Base-by-base conservation (phyloP, 2,888 invertebrate species). In the Nemurella pictetii region DNA sequence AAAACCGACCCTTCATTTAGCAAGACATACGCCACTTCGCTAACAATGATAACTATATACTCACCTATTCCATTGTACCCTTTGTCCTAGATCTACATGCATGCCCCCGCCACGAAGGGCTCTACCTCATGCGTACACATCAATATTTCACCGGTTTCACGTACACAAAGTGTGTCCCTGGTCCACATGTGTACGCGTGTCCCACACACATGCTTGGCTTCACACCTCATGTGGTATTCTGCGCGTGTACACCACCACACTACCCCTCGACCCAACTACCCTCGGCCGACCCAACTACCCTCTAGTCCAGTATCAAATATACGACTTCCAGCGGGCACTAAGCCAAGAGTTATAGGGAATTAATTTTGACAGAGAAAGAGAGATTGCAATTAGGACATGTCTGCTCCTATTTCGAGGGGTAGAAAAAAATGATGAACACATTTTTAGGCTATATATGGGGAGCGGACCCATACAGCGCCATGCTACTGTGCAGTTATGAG, bases 321-420 rank as follows among this genome's bases (percentile, higher is more conserved):
- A 75, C 26, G 75, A 82, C n/a, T 20, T 2, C 55, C 27, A 84
- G 55, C 25, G 55, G 78, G 36, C 84, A 81, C 27, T 84, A 80
- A 80, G 80, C 84, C 84, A 72, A 35, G 72, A 84, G 80, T 84
- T 84, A 84, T 84, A 84, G 84, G n/a, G 84, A 84, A 80, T 84
- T 84, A 84, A 84, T 84, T 84, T 84, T 81, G 80, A 80, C 81
- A 81, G 80, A 84, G 29, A 73, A 81, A n/a, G 36, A 26, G 73
- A 84, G 30, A 15, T 30, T 55, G 26, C 84, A 81, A 84, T 84
- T 84, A 80, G 84, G 35, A 7, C 28, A 32, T 80, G 80, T 29
- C 81, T 15, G 0, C 80, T 35, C n/a, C 36, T 80, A 26, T 20
- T 36, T 36, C 9, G 32, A 25, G 80, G 80, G 35, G 35, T 3